These are phyloP conservation scores for Macrophya annulata DNA, from an alignment of 2,888 invertebrate genomes.

Conservation along the genomic window DNA sequence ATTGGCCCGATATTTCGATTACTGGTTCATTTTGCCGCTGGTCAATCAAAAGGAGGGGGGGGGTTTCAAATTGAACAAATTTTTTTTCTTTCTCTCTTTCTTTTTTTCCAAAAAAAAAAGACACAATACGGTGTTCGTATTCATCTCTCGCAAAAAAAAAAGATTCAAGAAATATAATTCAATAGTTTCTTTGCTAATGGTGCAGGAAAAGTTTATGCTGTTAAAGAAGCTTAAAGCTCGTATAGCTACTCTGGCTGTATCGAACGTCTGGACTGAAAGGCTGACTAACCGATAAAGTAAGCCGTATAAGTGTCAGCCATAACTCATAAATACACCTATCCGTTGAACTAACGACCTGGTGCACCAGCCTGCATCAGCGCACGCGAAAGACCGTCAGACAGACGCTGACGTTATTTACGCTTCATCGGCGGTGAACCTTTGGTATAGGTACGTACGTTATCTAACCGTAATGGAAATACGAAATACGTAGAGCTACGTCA, in stretches of 20 bases:
- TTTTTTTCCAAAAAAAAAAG: too few relatives aligned
- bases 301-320: slow-evolving; percentile 64
- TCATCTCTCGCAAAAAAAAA: too few relatives aligned
- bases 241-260: background rate
- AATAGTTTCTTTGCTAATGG: background rate
- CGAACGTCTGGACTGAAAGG: slow-evolving; percentile 31
- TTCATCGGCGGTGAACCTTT: slow-evolving; percentile 2
- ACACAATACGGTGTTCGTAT: too few relatives aligned
- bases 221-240: background rate
- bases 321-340: slow-evolving; percentile 62
- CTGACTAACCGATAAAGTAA: slow-evolving; percentile 72
- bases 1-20: background rate
- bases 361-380: slow-evolving; percentile 45
- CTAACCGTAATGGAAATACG: slow-evolving; percentile 14
- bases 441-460: slow-evolving; percentile 13
- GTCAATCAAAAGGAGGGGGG: background rate
- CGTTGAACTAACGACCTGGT: slow-evolving; percentile 48
- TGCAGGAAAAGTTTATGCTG: background rate
- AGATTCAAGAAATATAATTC: too few relatives aligned
- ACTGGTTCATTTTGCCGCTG: background rate
- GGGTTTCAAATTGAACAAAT: background rate
- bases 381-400: slow-evolving; percentile 41
- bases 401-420: slow-evolving; percentile 38
- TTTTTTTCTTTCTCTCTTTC: background rate
- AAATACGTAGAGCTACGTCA: background rate